Conservation (phyloP, 2,888 invertebrate species). For the Xestoiulus laeticollis region DNA sequence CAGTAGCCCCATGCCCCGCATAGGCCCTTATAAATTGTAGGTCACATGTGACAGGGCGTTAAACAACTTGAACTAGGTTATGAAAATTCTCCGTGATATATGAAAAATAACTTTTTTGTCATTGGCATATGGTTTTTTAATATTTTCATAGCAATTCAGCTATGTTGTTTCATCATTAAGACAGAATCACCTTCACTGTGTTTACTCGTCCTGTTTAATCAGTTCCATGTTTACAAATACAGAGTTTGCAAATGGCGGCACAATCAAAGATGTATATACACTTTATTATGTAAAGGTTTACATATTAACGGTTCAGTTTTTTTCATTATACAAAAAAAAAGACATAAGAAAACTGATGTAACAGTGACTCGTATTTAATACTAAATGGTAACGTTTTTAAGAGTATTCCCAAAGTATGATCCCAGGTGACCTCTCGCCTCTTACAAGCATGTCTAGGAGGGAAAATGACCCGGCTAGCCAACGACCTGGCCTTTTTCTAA, state of each 20-base stretch:
- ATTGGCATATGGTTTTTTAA: too few relatives aligned
- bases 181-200: neutral
- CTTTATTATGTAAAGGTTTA: neutral
- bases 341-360: neutral
- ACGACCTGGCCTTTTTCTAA: slow-evolving; percentile 31
- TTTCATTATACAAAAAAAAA: neutral
- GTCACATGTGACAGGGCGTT: neutral
- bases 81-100: neutral
- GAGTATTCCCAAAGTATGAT: neutral
- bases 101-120: too few relatives aligned
- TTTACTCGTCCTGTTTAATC: neutral
- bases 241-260: slow-evolving; percentile 2
- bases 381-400: neutral
- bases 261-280: neutral
- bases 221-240: neutral
- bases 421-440: neutral
- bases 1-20: neutral
- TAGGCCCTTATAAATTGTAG: neutral
- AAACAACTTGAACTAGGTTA: neutral
- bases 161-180: neutral
- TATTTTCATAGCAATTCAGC: neutral
- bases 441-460: neutral
- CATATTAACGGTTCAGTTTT: neutral
- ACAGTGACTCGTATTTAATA: neutral
- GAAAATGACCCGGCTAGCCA: slow-evolving; percentile 37